Conservation (phyloP, 35 echinoderm and acorn worm species). For the Heliocidaris tuberculata region DNA sequence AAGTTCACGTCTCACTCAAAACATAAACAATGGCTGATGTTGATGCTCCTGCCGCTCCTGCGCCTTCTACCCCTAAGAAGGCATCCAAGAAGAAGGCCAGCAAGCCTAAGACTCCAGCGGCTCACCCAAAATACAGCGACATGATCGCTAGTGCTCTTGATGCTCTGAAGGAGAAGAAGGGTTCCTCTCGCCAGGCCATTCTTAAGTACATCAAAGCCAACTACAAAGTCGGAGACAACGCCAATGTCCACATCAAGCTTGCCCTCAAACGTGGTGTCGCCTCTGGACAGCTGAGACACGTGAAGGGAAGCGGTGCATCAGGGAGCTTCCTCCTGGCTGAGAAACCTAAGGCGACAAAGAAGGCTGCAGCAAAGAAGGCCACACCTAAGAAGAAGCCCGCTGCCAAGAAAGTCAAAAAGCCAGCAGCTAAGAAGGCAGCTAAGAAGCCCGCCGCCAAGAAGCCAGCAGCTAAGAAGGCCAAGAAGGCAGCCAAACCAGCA, state of each 20-base stretch:
- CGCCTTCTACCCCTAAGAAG: neutral
- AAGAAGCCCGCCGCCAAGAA: slow-evolving; percentile 61
- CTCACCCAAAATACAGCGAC: slow-evolving; percentile 82
- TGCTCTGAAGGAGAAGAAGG: slow-evolving; percentile 70
- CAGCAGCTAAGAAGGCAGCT: slow-evolving; percentile 54
- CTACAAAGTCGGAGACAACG: slow-evolving; percentile 88
- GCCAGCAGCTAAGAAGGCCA: slow-evolving; percentile 58
- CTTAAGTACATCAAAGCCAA: slow-evolving; percentile 80
- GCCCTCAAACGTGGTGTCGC: slow-evolving; percentile 71
- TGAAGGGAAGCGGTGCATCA: slow-evolving; percentile 85
- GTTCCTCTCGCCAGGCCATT: slow-evolving; percentile 91
- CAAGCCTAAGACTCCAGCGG: slow-evolving; percentile 46
- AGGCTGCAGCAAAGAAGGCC: slow-evolving; percentile 34
- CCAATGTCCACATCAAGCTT: slow-evolving; percentile 70
- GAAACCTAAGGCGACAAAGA: slow-evolving; percentile 25
- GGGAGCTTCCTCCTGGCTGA: slow-evolving; percentile 71
- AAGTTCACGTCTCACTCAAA: slow-evolving; percentile 26
- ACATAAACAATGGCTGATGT: slow-evolving; percentile 46
- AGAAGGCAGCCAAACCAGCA: slow-evolving; percentile 49
- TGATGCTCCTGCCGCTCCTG: neutral
- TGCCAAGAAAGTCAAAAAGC: slow-evolving; percentile 52
- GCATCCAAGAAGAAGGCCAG: neutral
- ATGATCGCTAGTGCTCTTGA: slow-evolving; percentile 82
- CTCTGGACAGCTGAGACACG: slow-evolving; percentile 52
- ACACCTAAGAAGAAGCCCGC: slow-evolving; percentile 61